Base-by-base conservation (phyloP, 2,113 vertebrate species). In the Poeciliopsis occidentalis region DNA sequence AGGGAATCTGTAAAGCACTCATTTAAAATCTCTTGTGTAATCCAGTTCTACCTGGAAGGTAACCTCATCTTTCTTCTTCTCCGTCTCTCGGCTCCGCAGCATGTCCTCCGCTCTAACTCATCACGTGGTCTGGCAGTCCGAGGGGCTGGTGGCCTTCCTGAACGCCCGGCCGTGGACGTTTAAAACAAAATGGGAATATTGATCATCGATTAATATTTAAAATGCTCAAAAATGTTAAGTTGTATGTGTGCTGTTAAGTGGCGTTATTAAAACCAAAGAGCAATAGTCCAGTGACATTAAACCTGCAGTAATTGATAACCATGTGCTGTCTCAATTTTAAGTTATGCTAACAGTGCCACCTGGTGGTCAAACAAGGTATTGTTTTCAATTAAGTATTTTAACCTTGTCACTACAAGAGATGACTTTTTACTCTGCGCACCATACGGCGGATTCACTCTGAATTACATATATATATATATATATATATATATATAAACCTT, bases 91-190 rank as follows among this genome's bases (percentile, higher is more conserved):
- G 24, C 65, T 67, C 41, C 12, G 3, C 87, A 94, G 93, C 66
- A 92, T 94, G 83, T 83, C 67, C 0, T 83, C 70, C 0, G 2
- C 77, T 29, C 11, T 41, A 1, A 29, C 27, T 6, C 78, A 34
- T 64, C 80, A 80, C 2, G 84, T 95, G 15, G 77, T 95, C 76
- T 95, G 94, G 95, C 83, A 92, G 81, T 90, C 89, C 0, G 79
- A 87, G 27, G 87, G 90, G 1, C 83, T 95, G 3, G 85, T 93
- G 44, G 94, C 94, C 8, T 92, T 91, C 80, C 90, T 95, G 0
- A 84, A 94, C 54, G 85, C 92, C 3, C 81, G 69, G 10, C 93
- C 95, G 1, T 95, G 95, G 92, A 95, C 92, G 1, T 47, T 47
- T 47, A 47, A 47, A 47, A 47, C 13, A 47, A 15, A 47, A 15